Conservation (phyloP, 2,797 vertebrate genomes). For the Acropternis orthonyx region DNA sequence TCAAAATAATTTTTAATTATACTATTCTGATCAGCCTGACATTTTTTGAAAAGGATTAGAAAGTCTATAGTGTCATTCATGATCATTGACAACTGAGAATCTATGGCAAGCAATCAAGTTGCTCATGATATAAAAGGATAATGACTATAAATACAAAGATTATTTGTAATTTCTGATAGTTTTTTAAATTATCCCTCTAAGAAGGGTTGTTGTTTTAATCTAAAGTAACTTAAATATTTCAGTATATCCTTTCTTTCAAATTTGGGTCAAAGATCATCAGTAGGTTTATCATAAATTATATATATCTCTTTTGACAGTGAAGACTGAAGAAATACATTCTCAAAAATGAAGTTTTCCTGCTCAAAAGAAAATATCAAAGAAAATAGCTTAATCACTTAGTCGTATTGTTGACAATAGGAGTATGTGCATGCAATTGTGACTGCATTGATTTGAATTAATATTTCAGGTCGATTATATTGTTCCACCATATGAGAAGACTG, state of each 20-base stretch:
- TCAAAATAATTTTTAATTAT: not conserved
- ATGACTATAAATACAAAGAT: not conserved
- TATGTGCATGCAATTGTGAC: not conserved
- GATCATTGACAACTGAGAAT: not conserved
- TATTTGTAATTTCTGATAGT: not conserved
- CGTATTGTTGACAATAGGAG: not conserved
- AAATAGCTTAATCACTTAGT: not conserved
- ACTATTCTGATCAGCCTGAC: not conserved
- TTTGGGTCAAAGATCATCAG: not conserved
- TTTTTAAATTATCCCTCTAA: not conserved
- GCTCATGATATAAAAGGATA: not conserved
- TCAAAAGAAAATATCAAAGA: not conserved
- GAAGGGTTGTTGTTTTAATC: not conserved
- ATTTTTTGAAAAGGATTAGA: not conserved
- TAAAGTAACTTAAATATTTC: not conserved
- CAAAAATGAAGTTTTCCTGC: not conserved
- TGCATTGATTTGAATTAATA: not conserved
- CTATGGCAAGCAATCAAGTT: not conserved
- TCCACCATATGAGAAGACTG: not conserved
- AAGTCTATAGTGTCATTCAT: not conserved
- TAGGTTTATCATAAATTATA: not conserved
- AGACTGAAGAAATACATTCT: not conserved
- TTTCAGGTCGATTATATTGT: not conserved
- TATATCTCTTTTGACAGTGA: not conserved
- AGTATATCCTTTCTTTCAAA: not conserved